Base-by-base conservation (phyloP, 2,888 invertebrate genomes). In the Norana najaformis region DNA sequence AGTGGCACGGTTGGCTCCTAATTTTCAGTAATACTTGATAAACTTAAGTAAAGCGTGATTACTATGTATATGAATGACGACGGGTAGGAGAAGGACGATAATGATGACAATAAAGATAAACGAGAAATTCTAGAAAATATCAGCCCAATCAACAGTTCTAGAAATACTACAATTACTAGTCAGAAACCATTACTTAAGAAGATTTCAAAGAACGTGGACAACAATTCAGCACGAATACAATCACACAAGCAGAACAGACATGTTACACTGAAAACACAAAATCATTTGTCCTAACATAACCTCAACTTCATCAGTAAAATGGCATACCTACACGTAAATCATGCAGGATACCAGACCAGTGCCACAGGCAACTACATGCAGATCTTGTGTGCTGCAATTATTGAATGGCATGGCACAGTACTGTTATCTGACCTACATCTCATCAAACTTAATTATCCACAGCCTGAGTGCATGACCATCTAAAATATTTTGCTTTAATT, bases 21-120 rank as follows among this genome's bases (percentile, higher is more conserved):
- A n/a, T n/a, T n/a, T n/a, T n/a, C n/a, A n/a, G n/a, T 69, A 69
- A 69, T 69, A 69, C 69, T 69, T n/a, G 69, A 69, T 69, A 69
- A n/a, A 69, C 69, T 69, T 69, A 69, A n/a, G 69, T 8, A n/a
- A n/a, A n/a, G n/a, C n/a, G n/a, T n/a, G n/a, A 69, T 69, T 30
- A 69, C 69, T n/a, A 69, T n/a, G 69, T 13, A 69, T 6, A 69
- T 16, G 30, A 69, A 69, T 69, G 69, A 69, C n/a, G n/a, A n/a
- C n/a, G 69, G 69, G 69, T 69, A n/a, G 69, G n/a, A 69, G 30
- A 30, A 69, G 69, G 30, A 69, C 69, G 69, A 11, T 30, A n/a
- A 69, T 69, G 69, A 69, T n/a, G n/a, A 69, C 8, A 69, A n/a
- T n/a, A n/a, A 69, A 69, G 69, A 69, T 69, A 69, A 69, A n/a